A percentile compares a stretch with the other conserved stretches of the same genome.
Conservation (phyloP, 37 sponge, comb jelly and placozoan genomes). For the Aphrocallistes beatrix region DNA sequence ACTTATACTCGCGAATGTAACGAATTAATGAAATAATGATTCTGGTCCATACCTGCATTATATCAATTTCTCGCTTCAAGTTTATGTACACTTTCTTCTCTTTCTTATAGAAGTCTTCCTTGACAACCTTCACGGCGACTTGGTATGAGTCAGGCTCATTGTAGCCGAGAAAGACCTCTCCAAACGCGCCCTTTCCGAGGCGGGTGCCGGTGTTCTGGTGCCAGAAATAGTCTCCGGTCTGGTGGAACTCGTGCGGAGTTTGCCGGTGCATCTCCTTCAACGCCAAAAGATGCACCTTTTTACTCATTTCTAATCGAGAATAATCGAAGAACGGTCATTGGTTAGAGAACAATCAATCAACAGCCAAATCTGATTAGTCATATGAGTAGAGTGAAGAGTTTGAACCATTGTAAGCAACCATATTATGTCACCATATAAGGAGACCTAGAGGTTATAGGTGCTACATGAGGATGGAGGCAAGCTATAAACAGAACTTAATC, state of each 20-base stretch:
- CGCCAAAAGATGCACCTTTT: not conserved
- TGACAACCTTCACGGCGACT: constrained; percentile 69
- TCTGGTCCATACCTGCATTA: constrained; percentile 22
- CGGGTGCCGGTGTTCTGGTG: not conserved
- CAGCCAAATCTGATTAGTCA: no score
- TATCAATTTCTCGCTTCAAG: constrained; percentile 65
- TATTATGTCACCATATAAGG: no score
- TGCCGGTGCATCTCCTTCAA: not conserved
- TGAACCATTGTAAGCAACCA: no score
- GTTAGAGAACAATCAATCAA: no score
- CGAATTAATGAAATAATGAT: not conserved
- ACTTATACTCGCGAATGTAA: no score
- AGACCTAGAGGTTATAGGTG: no score
- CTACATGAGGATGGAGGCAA: no score
- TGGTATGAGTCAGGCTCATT: constrained; percentile 24
- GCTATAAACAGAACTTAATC: no score
- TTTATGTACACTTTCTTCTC: constrained; percentile 75
- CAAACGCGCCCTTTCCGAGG: constrained; percentile 79
- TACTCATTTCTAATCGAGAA: no score
- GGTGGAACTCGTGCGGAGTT: not conserved
- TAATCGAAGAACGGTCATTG: no score
- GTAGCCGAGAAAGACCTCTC: constrained; percentile 75
- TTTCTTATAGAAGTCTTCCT: constrained; percentile 45
- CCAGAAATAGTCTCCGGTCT: not conserved
- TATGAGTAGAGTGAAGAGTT: no score